A percentile compares a stretch with the other conserved stretches of the same genome.
Evolutionary conservation across 1,140 invertebrate genomes (phyloP).

Genomic region (Cherax quadricarinatus): DNA sequence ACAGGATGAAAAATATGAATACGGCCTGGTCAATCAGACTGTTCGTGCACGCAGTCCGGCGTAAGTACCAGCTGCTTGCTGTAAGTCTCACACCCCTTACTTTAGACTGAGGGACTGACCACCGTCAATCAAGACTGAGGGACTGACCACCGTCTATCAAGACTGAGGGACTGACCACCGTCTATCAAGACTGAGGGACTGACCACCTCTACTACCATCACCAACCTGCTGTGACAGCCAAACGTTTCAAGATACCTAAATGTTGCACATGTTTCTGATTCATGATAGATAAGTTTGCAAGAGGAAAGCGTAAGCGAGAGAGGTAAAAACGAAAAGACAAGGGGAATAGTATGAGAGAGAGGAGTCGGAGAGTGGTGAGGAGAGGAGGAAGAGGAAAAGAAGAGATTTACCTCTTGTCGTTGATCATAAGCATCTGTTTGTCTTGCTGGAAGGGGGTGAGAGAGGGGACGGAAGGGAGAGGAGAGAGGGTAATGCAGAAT

Average conservation of each 20-base stretch:
- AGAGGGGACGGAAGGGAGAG: neutral
- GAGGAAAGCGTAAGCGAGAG: neutral
- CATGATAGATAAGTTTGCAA: neutral
- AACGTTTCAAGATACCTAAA: too few relatives aligned
- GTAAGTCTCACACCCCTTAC: constrained; percentile 34
- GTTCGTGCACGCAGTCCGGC: too few relatives aligned
- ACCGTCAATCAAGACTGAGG: too few relatives aligned
- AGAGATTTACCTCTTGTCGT: neutral
- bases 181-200: too few relatives aligned
- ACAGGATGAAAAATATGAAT: neutral
- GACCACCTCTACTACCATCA: too few relatives aligned
- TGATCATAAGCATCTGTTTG: neutral
- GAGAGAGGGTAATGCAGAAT: neutral
- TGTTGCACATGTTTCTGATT: neutral
- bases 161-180: too few relatives aligned
- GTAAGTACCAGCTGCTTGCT: too few relatives aligned
- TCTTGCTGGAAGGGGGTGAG: neutral
- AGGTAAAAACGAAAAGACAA: too few relatives aligned
- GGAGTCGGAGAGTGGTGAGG: neutral
- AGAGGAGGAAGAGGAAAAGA: neutral
- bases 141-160: too few relatives aligned
- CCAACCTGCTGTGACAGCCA: too few relatives aligned
- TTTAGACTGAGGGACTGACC: neutral
- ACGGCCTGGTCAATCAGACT: too few relatives aligned
- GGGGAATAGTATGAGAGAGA: too few relatives aligned